phyloP scores from a whole-genome alignment of 2,113 vertebrate species.

The Chaenocephalus aceratus region DNA sequence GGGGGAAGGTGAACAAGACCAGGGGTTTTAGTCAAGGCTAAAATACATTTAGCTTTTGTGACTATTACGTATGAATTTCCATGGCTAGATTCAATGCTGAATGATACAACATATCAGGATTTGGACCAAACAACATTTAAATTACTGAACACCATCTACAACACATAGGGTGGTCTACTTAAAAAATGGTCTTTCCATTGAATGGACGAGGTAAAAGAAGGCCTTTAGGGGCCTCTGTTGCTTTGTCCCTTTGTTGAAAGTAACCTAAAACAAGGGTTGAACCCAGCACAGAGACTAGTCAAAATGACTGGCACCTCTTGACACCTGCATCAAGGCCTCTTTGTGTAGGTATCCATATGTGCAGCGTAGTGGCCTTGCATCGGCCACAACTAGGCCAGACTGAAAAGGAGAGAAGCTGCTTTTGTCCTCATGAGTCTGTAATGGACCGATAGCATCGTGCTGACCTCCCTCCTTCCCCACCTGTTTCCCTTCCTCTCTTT shows the following conservation, averaged over 20 bases:
- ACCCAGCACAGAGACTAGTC: constrained; percentile 51
- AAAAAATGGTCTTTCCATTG: constrained; percentile 4
- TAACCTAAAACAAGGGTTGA: constrained; percentile 55
- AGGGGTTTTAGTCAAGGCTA: neutral
- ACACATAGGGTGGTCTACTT: constrained; percentile 16
- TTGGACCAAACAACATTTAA: neutral
- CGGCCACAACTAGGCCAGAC: constrained; percentile 72
- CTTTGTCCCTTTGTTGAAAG: constrained; percentile 43
- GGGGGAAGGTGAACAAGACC: constrained; percentile 14
- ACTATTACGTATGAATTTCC: neutral
- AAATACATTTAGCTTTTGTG: constrained; percentile 25
- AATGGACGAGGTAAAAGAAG: neutral
- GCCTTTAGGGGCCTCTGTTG: constrained; percentile 16
- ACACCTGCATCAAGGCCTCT: constrained; percentile 76
- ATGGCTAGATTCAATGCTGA: neutral
- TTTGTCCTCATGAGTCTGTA: constrained; percentile 78
- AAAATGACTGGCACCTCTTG: constrained; percentile 70
- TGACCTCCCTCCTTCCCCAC: constrained; percentile 67
- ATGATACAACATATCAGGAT: constrained; percentile 10
- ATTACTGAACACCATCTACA: neutral
- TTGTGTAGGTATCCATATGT: constrained; percentile 66
- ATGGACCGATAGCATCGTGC: constrained; percentile 80
- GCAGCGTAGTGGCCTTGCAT: constrained; percentile 57
- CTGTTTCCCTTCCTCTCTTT: constrained; percentile 57
- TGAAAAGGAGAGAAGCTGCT: constrained; percentile 71